Evolutionary conservation across 2,888 invertebrate genomes (phyloP), one percentile per base, ranked within the genome.

Genomic region (Criorhina ranunculi): DNA sequence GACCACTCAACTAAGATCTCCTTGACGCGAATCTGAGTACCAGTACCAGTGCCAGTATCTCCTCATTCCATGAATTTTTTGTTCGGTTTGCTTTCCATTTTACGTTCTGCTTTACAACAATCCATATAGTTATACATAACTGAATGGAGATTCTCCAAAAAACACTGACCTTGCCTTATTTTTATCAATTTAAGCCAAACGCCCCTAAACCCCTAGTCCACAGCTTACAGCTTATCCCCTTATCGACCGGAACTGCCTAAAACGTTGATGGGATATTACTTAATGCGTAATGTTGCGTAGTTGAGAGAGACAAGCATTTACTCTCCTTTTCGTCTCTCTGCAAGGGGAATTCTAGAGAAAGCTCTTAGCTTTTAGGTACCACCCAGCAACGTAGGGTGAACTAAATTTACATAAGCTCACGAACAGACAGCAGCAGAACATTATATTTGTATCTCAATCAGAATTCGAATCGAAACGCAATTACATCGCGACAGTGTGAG

Each of bases 101-200:
- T 29, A 5, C 29, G 5, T 12, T 15, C 42, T 31, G 42, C 31
- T 35, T 44, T 31, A 42, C 5, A 49, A 49, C 17, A 44, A 44
- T 19, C 24, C 24, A 11, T 40, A 40, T 40, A 40, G 37, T 9
- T 29, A n/a, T 49, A 49, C 11, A 1, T 6, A 29, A 49, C 33
- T 9, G 15, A 24, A 15, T 35, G 42, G 24, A 60, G 24, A 60
- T 31, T 19, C 40, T 55, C 35, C 35, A n/a, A 17, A 17, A 53
- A 66, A 51, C 51, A 64, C 82, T 83, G 82, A 83, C 82, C 82
- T 83, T 83, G 78, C 66, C 42, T 67, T 78, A 83, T 72, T 55
- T 76, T 35, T 76, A 69, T 12, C 40, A 64, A 24, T 62, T 37
- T 24, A 44, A 19, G 42, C 40, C 53, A 17, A 35, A 9, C 44